A percentile compares a stretch with the other conserved stretches of the same genome.
Evolutionary conservation across 1,140 invertebrate genomes (phyloP).

Genomic region (Parasteatoda tepidariorum): DNA sequence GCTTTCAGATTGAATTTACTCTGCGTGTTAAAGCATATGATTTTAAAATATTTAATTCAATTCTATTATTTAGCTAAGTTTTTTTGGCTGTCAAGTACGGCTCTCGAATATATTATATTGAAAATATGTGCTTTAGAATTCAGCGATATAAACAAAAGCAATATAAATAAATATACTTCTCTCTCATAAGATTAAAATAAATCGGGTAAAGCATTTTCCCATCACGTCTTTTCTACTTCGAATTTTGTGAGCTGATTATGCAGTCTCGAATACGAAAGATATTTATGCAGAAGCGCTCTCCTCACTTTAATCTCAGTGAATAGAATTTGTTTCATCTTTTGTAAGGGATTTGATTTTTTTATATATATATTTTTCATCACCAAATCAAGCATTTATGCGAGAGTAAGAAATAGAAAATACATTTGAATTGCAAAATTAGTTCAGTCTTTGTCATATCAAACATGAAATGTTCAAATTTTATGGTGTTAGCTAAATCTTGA

Average conservation of each 20-base stretch:
- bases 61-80: too few relatives aligned
- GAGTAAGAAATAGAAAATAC: background rate
- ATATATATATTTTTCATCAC: too few relatives aligned
- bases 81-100: too few relatives aligned
- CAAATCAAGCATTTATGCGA: too few relatives aligned
- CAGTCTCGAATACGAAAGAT: background rate
- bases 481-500: too few relatives aligned
- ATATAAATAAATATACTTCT: background rate
- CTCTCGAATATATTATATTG: background rate
- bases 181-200: constrained; percentile 22
- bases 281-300: background rate
- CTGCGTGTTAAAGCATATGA: too few relatives aligned
- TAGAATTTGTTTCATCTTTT: constrained; percentile 8
- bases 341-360: too few relatives aligned
- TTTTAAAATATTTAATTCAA: too few relatives aligned
- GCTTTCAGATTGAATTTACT: too few relatives aligned
- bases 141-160: constrained; percentile 1
- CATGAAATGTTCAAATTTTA: too few relatives aligned
- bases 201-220: constrained; percentile 12
- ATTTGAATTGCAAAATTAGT: too few relatives aligned
- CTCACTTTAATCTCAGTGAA: constrained; percentile 21
- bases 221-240: background rate
- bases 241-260: constrained; percentile 2
- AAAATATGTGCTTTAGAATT: constrained; percentile 9
- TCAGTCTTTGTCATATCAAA: too few relatives aligned